These are phyloP conservation scores for Pygathrix nemaeus DNA, from an alignment of 2,113 vertebrate species.

Conservation along the genomic window DNA sequence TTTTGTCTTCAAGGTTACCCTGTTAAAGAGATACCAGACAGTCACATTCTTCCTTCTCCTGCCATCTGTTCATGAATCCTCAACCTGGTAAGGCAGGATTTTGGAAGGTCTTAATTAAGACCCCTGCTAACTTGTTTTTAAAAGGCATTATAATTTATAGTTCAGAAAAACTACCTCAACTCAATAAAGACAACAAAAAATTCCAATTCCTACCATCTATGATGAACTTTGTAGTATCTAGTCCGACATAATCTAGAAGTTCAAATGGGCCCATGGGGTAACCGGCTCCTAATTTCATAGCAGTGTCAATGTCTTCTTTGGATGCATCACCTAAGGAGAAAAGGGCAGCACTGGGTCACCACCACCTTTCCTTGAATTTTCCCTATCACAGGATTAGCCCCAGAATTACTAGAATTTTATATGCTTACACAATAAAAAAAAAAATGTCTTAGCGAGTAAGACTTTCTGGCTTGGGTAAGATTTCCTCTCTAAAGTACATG, in stretches of 20 bases:
- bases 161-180: not conserved
- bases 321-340: constrained; percentile 92
- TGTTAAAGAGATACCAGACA: not conserved
- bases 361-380: not conserved
- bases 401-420: not conserved
- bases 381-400: fast-evolving
- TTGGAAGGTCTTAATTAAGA: not conserved
- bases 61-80: not conserved
- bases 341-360: not conserved
- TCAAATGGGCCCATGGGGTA: constrained; percentile 99
- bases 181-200: not conserved
- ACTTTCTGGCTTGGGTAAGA: not conserved
- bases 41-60: not conserved
- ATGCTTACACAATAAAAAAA: not conserved
- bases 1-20: no score
- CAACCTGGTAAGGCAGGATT: not conserved
- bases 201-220: constrained; percentile 89
- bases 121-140: not conserved
- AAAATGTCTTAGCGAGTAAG: not conserved
- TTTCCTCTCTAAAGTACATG: not conserved
- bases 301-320: constrained; percentile 97
- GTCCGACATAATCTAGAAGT: constrained; percentile 95
- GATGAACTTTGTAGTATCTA: constrained; percentile 96
- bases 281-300: constrained; percentile 96
- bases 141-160: not conserved